A percentile compares a stretch with the other conserved stretches of the same genome.
phyloP scores from a whole-genome alignment of 1,140 invertebrate species.

The Coelopa frigida region DNA sequence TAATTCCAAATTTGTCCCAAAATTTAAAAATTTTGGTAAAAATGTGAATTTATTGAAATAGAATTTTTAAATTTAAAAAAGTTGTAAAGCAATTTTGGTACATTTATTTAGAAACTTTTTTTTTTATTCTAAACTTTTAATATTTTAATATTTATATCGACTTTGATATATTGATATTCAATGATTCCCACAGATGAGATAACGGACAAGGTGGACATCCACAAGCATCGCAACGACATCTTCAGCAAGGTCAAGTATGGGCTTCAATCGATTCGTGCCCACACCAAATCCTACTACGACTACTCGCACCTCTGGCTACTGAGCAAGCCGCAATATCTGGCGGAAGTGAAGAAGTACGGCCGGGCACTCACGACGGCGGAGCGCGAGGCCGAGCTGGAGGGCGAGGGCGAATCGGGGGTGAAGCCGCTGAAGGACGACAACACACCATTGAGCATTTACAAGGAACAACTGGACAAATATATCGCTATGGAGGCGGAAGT shows the following conservation, averaged over 20 bases:
- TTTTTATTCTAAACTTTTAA: too few relatives aligned
- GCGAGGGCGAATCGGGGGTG: conserved; percentile 21
- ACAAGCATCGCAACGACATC: conserved; percentile 24
- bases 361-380: conserved; percentile 54
- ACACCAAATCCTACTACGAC: conserved; percentile 25
- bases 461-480: conserved; percentile 33
- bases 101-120: too few relatives aligned
- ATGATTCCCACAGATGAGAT: conserved; percentile 19
- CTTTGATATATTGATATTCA: not conserved
- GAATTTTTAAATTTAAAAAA: too few relatives aligned
- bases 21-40: too few relatives aligned
- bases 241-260: conserved; percentile 23
- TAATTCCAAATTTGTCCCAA: too few relatives aligned
- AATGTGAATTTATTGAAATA: too few relatives aligned
- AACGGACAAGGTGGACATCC: conserved; percentile 19
- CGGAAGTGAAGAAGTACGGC: conserved; percentile 59
- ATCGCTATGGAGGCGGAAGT: conserved; percentile 27
- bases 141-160: not conserved
- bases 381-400: conserved; percentile 31
- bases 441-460: conserved; percentile 23
- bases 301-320: conserved; percentile 61
- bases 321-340: conserved; percentile 54
- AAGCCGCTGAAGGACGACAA: conserved; percentile 21
- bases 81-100: too few relatives aligned
- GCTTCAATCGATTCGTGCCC: conserved; percentile 21